Percentiles rank a stretch among this genome's conserved stretches.
phyloP scores from a whole-genome alignment of 1,140 invertebrate genomes.

The Eriosoma lanigerum region DNA sequence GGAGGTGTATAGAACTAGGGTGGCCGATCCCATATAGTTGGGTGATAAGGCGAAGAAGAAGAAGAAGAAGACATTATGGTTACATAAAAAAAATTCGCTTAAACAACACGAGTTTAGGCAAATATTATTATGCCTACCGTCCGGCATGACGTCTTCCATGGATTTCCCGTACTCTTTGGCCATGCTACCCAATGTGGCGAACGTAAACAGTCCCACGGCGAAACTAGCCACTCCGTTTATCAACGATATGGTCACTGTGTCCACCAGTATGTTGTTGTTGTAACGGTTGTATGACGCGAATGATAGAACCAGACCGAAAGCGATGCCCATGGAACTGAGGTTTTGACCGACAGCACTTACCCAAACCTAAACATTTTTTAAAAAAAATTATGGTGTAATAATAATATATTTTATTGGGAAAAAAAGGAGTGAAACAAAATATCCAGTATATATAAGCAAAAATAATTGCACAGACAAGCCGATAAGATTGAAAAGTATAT shows the following conservation, averaged over 20 bases:
- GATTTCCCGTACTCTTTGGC: slow-evolving; percentile 75
- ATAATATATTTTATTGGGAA: no score
- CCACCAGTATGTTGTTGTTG: slow-evolving; percentile 84
- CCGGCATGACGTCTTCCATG: slow-evolving; percentile 73
- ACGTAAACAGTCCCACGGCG: slow-evolving; percentile 83
- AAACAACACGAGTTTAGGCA: no score
- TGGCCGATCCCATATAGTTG: no score
- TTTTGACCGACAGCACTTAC: slow-evolving; percentile 89
- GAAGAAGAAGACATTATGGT: no score
- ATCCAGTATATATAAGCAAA: no score
- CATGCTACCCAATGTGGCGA: slow-evolving; percentile 84
- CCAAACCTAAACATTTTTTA: slow-evolving; percentile 77
- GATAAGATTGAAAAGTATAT: no score
- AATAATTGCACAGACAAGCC: no score
- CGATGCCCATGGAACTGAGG: slow-evolving; percentile 89
- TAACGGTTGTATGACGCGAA: slow-evolving; percentile 94
- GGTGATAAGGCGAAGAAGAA: no score
- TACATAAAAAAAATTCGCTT: slow-evolving; percentile 56
- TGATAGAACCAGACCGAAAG: slow-evolving; percentile 89
- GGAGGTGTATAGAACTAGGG: no score
- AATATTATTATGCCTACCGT: not conserved
- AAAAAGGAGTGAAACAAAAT: no score
- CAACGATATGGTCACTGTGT: slow-evolving; percentile 77
- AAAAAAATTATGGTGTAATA: no score
- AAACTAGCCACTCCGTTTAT: slow-evolving; percentile 82